A percentile compares a stretch with the other conserved stretches of the same genome.
phyloP scores from a whole-genome alignment of 2,113 vertebrate species.

The Hippocampus barbouri region DNA sequence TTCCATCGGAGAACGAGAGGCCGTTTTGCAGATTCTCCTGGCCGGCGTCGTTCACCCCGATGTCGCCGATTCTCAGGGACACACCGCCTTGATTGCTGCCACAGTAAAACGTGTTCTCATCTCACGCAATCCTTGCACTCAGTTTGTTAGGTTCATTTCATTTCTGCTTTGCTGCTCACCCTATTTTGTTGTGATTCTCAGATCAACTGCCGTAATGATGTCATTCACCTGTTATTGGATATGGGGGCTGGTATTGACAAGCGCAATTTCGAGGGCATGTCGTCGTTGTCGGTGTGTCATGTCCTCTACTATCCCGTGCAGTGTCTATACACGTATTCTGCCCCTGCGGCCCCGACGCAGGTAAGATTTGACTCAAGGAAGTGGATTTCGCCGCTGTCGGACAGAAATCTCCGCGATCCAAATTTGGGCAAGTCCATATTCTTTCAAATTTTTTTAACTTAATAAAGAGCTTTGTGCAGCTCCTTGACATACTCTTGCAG shows the following conservation, averaged over 20 bases:
- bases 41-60: conserved; percentile 68
- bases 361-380: conserved; percentile 19
- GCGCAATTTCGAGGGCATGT: conserved; percentile 75
- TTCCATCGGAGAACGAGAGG: conserved; percentile 59
- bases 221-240: conserved; percentile 80
- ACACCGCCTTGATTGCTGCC: conserved; percentile 77
- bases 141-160: not conserved
- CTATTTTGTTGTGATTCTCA: conserved; percentile 37
- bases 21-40: conserved; percentile 63
- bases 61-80: conserved; percentile 73
- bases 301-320: conserved; percentile 76
- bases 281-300: conserved; percentile 74
- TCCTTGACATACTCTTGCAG: too few species aligned
- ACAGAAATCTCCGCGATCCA: not conserved
- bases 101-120: conserved; percentile 64
- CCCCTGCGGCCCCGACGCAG: conserved; percentile 22
- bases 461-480: too few species aligned
- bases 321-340: conserved; percentile 65
- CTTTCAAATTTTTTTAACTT: not conserved
- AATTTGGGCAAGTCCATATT: not conserved
- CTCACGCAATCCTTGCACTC: not conserved
- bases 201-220: conserved; percentile 69
- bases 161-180: not conserved
- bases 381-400: not conserved
- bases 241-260: conserved; percentile 80